A percentile compares a stretch with the other conserved stretches of the same genome.
Evolutionary conservation across 2,113 vertebrate genomes (phyloP).

Genomic region (Apteryx mantelli): DNA sequence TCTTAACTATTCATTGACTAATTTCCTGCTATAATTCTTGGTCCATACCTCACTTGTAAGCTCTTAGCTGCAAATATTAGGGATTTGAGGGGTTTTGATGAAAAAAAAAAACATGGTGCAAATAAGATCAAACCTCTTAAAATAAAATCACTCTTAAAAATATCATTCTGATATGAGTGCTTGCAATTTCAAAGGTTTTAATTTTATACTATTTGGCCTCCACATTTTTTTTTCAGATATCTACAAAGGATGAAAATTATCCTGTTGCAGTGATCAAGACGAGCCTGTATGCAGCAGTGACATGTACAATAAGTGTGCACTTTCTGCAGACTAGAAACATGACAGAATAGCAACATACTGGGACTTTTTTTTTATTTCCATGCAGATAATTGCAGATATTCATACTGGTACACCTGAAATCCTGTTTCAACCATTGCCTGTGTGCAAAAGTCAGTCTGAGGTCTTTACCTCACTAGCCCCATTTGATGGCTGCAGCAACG

Average conservation of each 20-base stretch:
- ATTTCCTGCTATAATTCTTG: not conserved
- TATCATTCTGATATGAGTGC: not conserved
- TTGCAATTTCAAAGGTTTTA: not conserved
- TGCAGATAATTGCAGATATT: not conserved
- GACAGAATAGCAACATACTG: not conserved
- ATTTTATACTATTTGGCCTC: not conserved
- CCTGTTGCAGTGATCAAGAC: not conserved
- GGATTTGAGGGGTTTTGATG: not conserved
- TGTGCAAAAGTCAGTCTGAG: not conserved
- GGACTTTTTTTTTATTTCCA: not conserved
- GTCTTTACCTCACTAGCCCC: not conserved
- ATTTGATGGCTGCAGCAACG: not conserved
- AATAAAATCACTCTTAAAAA: not conserved
- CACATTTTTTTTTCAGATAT: not conserved
- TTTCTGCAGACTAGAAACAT: not conserved
- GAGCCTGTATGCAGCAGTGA: not conserved
- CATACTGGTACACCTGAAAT: not conserved
- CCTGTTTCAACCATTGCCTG: not conserved
- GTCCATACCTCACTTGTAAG: not conserved
- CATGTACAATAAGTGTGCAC: rapidly evolving
- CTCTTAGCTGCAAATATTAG: not conserved
- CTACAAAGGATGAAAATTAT: not conserved
- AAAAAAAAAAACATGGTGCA: not conserved
- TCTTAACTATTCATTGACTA: not conserved
- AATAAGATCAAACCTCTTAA: not conserved